Conservation (phyloP, 2,113 vertebrate genomes). For the Cavia porcellus region DNA sequence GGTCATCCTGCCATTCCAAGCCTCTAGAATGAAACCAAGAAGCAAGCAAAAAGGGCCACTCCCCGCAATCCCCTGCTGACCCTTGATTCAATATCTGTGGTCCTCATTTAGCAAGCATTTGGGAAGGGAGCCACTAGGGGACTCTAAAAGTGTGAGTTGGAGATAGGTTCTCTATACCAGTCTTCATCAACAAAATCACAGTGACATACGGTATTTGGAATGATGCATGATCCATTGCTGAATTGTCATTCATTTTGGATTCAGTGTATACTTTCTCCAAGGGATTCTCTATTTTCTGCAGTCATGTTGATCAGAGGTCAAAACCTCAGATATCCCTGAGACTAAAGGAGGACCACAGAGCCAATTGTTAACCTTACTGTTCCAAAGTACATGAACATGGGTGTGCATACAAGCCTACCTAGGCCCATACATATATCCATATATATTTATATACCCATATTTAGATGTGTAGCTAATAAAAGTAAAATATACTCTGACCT, state of each 20-base stretch:
- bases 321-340: not conserved
- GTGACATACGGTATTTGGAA: not conserved
- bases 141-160: not conserved
- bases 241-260: not conserved
- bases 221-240: not conserved
- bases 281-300: not conserved
- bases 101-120: not conserved
- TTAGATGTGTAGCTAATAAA: not conserved
- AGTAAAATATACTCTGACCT: slow-evolving; percentile 12
- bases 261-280: not conserved
- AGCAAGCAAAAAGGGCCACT: not conserved
- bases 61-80: not conserved
- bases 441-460: not conserved
- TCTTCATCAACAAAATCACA: not conserved
- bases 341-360: not conserved
- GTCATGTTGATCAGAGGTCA: not conserved
- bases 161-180: not conserved
- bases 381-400: not conserved
- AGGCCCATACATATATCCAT: not conserved
- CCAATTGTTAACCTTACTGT: not conserved
- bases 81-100: not conserved
- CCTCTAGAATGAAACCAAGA: not conserved
- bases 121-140: not conserved
- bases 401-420: not conserved
- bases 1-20: not conserved